These are phyloP conservation scores for Poeciliopsis occidentalis DNA, from an alignment of 2,113 vertebrate species.

Conservation along the genomic window DNA sequence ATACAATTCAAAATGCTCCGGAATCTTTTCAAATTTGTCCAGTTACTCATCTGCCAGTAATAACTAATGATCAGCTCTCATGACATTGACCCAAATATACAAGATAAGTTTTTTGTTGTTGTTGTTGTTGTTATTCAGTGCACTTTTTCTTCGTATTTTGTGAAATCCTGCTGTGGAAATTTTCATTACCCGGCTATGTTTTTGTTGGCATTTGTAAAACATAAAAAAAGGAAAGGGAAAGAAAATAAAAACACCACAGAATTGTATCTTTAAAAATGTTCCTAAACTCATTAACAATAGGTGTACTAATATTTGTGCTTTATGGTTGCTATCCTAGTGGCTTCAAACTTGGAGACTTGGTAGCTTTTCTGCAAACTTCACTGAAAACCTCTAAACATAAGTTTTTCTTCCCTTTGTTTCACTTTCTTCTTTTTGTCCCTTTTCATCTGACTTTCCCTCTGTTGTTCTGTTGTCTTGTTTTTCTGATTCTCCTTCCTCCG, in stretches of 20 bases:
- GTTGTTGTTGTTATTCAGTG: not conserved
- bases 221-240: too few species aligned
- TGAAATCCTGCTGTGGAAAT: not conserved
- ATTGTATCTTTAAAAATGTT: not conserved
- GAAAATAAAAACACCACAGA: too few species aligned
- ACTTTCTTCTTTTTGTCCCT: slow-evolving; percentile 9
- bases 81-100: not conserved
- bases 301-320: too few species aligned
- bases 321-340: too few species aligned
- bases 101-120: not conserved
- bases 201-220: not conserved
- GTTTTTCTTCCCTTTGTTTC: slow-evolving; percentile 6
- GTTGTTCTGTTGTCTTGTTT: slow-evolving; percentile 8
- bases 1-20: not conserved
- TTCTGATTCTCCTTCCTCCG: slow-evolving; percentile 19
- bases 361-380: not conserved
- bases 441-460: slow-evolving; percentile 13
- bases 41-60: not conserved
- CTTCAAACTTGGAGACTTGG: not conserved
- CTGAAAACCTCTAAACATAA: not conserved
- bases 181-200: not conserved
- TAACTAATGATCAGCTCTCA: not conserved
- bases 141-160: not conserved
- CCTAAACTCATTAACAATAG: not conserved
- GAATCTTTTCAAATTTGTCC: not conserved